Conservation (phyloP, 2,888 invertebrate species). For the Andrena bicolor region DNA sequence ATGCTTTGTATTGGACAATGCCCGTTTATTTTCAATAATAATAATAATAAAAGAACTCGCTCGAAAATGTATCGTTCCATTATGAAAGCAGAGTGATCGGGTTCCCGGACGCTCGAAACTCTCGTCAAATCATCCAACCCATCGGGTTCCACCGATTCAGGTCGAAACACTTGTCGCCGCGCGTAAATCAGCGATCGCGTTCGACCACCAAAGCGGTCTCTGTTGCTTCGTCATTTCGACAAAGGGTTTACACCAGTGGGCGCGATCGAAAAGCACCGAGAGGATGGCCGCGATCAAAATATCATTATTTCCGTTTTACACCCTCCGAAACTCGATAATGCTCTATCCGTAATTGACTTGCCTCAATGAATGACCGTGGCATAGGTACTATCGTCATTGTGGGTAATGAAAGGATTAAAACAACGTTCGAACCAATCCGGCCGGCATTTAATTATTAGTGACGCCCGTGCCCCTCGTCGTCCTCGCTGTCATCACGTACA, state of each 20-base stretch:
- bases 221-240: slow-evolving; percentile 55
- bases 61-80: neutral
- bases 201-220: slow-evolving; percentile 18
- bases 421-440: slow-evolving; percentile 65
- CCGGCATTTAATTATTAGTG: slow-evolving; percentile 73
- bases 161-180: slow-evolving; percentile 21
- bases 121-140: slow-evolving; percentile 11
- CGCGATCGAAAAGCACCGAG: slow-evolving; percentile 37
- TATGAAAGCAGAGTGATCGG: neutral
- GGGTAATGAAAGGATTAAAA: slow-evolving; percentile 77
- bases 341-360: slow-evolving; percentile 73
- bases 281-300: slow-evolving; percentile 60
- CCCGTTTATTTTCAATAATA: too few relatives aligned
- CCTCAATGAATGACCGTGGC: slow-evolving; percentile 70
- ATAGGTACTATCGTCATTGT: slow-evolving; percentile 63
- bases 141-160: slow-evolving; percentile 19
- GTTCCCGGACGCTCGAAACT: slow-evolving; percentile 24
- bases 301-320: slow-evolving; percentile 71
- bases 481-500: slow-evolving; percentile 16
- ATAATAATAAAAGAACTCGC: neutral
- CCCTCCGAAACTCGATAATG: slow-evolving; percentile 75
- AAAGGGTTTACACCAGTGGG: slow-evolving; percentile 51
- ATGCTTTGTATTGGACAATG: too few relatives aligned
- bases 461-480: slow-evolving; percentile 26
- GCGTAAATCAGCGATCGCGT: slow-evolving; percentile 38